Evolutionary conservation across 2,797 vertebrate species (phyloP).

Genomic region (Meriones psammophilus): DNA sequence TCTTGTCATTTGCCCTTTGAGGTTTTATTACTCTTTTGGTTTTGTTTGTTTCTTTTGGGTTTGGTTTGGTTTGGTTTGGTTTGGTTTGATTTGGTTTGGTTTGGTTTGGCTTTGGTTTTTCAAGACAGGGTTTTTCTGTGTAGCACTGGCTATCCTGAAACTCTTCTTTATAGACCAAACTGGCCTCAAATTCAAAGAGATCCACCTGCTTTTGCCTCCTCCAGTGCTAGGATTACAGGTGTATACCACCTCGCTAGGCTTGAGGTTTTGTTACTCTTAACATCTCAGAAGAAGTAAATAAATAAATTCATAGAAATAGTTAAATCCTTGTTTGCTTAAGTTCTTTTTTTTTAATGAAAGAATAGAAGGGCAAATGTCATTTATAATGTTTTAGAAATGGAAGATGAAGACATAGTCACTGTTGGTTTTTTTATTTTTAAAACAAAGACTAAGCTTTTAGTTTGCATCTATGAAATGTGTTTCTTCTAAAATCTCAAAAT

Average conservation of each 20-base stretch:
- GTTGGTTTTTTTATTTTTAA: neutral
- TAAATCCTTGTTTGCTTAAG: slow-evolving; percentile 11
- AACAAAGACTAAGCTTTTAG: neutral
- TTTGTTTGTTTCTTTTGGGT: too few relatives aligned
- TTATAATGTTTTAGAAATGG: neutral
- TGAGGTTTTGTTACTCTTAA: neutral
- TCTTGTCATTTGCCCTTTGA: neutral
- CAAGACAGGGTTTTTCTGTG: too few relatives aligned
- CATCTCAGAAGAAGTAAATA: neutral
- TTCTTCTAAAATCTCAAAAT: neutral
- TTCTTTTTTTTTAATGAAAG: slow-evolving; percentile 11
- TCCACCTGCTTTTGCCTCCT: too few relatives aligned
- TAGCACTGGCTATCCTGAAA: too few relatives aligned
- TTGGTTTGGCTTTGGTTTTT: too few relatives aligned
- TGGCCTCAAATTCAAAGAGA: too few relatives aligned
- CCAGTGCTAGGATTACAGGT: too few relatives aligned
- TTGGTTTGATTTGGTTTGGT: too few relatives aligned
- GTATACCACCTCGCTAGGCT: too few relatives aligned
- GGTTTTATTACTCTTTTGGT: neutral
- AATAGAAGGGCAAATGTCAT: neutral
- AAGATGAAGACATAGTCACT: neutral
- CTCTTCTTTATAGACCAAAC: too few relatives aligned
- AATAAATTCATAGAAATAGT: neutral
- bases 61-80: too few relatives aligned
- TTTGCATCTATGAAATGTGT: slow-evolving; percentile 7